Evolutionary conservation across 2,888 invertebrate species (phyloP).

Genomic region (Pammene aurita): DNA sequence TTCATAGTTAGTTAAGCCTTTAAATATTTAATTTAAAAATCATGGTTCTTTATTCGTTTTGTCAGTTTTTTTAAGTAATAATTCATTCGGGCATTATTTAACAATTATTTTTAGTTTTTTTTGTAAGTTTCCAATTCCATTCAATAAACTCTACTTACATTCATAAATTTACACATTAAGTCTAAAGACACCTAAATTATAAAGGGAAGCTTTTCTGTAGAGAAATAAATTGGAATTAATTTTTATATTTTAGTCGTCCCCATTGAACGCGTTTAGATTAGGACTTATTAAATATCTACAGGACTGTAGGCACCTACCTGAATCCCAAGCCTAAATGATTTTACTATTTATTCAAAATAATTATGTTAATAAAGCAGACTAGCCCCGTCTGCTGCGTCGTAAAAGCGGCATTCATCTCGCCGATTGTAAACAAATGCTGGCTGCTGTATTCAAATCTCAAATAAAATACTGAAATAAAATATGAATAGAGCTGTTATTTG

Average conservation of each 20-base stretch:
- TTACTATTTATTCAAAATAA: conserved; percentile 15
- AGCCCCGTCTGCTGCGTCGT: background rate
- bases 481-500: background rate
- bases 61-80: too few species aligned
- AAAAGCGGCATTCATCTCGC: background rate
- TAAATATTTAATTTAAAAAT: too few species aligned
- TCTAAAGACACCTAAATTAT: too few species aligned
- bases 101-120: too few species aligned
- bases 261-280: background rate
- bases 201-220: background rate
- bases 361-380: conserved; percentile 11
- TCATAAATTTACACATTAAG: too few species aligned
- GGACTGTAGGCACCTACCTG: background rate
- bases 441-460: background rate
- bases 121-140: too few species aligned
- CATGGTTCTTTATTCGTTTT: too few species aligned
- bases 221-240: background rate
- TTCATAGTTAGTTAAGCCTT: too few species aligned
- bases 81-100: too few species aligned
- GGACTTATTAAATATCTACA: too few species aligned
- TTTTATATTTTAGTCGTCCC: background rate
- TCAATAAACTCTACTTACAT: too few species aligned
- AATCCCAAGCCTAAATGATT: background rate
- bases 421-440: background rate
- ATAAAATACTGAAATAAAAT: background rate